phyloP scores from a whole-genome alignment of 1,140 invertebrate species.

The Plectrocnemia conspersa region DNA sequence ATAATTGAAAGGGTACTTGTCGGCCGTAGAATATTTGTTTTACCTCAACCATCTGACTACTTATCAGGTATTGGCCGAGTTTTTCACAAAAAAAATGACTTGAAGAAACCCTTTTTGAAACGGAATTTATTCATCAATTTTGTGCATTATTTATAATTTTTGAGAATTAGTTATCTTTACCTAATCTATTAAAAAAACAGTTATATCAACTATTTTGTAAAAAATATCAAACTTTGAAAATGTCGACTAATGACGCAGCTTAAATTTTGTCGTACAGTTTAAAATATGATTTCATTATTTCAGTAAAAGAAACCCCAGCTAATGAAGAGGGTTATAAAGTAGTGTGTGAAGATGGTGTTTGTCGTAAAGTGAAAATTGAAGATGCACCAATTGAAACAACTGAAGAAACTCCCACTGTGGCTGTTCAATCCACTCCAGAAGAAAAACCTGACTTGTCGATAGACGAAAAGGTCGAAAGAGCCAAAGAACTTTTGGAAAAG shows the following conservation, averaged over 20 bases:
- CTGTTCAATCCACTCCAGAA: neutral
- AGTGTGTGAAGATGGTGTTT: constrained; percentile 48
- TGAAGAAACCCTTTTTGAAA: no score
- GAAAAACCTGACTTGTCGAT: no score
- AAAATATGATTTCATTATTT: neutral
- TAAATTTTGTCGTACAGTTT: neutral
- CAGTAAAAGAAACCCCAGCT: constrained; percentile 11
- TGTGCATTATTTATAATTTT: no score
- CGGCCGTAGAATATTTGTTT: no score
- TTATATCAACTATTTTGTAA: neutral
- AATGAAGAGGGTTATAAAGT: constrained; percentile 28
- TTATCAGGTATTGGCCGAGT: no score
- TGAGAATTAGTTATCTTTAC: no score
- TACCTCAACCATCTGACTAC: no score
- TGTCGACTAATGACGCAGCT: neutral
- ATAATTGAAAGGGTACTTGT: no score
- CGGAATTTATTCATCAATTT: no score
- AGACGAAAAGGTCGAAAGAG: constrained; percentile 42
- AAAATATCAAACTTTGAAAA: neutral
- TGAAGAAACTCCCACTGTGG: neutral
- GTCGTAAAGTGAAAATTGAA: constrained; percentile 36
- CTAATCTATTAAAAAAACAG: neutral
- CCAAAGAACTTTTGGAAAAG: constrained; percentile 56
- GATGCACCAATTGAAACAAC: no score
- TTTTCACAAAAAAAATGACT: no score